Evolutionary conservation across 1,140 invertebrate species (phyloP), one percentile per base, ranked within the genome.

Genomic region (Lordiphosa collinella): DNA sequence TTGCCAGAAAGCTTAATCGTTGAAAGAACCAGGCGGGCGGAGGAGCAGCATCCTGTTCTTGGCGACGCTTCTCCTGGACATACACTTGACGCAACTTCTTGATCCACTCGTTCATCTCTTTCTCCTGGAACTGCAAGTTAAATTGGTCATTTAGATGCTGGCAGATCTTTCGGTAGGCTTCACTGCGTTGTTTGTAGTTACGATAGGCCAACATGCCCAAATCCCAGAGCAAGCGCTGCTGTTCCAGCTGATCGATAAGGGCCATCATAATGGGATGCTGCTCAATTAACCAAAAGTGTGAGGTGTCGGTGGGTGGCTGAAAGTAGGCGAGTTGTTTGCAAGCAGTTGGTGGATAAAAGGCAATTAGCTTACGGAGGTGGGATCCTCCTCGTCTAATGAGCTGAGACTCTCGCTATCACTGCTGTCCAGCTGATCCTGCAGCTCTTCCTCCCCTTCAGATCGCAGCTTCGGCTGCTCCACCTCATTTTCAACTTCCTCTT

Each of bases 211-310:
- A 7, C 49, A 64, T n/a, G 2, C 34, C 43, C 3, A 12, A 12
- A 6, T 71, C 59, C 67, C 67, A 70, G 8, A 70, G 58, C 25
- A 34, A 34, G 1, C 29, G 48, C 0, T 62, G 36, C 29, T 43
- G n/a, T 43, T 70, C 43, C 29, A 52, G 12, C n/a, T 71, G 52
- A 3, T 36, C 37, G 3, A 71, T 71, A 3, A 71, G 49, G 0
- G 44, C 32, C 13, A 63, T n/a, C 67, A 71, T 70, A 8, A 71
- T 52, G 6, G 67, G 67, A 41, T 70, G 52, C 43, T 52, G 25
- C 8, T 38, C 43, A 44, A 44, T 31, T 14, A 71, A 16, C 67
- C 59, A 71, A 14, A 71, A 50, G 5, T 22, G 12, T 0, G 55
- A 44, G 9, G 40, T 44, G n/a, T 62, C 37, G 3, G n/a, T 29